phyloP scores from a whole-genome alignment of 2,113 vertebrate genomes.

The Heterotilapia buettikoferi region DNA sequence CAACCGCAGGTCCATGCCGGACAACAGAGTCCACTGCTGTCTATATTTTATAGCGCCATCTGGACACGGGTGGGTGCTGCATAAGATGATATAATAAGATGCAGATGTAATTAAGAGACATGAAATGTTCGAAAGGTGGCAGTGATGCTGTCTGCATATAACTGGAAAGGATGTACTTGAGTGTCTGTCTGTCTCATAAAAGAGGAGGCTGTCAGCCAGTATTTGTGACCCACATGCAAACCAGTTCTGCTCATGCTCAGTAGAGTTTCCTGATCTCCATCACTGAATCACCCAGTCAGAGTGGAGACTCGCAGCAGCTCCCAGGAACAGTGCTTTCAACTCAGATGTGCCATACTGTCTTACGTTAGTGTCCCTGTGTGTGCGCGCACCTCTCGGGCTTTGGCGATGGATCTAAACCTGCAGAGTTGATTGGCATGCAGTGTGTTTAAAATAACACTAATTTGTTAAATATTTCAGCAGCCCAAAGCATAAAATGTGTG shows the following conservation, averaged over 20 bases:
- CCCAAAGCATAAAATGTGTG: background rate
- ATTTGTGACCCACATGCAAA: conserved; percentile 56
- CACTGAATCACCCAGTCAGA: conserved; percentile 30
- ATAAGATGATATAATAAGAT: background rate
- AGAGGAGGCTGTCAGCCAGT: background rate
- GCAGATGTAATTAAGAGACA: background rate
- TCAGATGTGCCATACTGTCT: background rate
- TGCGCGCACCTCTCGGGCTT: fast-evolving
- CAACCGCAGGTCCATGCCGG: conserved; percentile 71
- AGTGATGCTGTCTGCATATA: background rate
- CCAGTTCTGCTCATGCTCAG: conserved; percentile 55
- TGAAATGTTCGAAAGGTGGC: background rate
- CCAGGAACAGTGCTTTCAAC: background rate
- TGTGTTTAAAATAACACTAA: background rate
- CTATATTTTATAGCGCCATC: conserved; percentile 75
- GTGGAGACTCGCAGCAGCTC: background rate
- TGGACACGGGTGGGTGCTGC: conserved; percentile 69
- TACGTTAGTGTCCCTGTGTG: background rate
- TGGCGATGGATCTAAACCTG: fast-evolving
- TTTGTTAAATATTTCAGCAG: background rate
- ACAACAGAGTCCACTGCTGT: conserved; percentile 76
- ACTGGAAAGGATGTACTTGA: background rate
- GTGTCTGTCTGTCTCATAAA: background rate
- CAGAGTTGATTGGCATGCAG: background rate
- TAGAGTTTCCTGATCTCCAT: conserved; percentile 10